Percentiles rank a stretch among this genome's conserved stretches.
Conservation (phyloP, 2,797 vertebrate genomes). For the Pseudotriccus pelzelni region DNA sequence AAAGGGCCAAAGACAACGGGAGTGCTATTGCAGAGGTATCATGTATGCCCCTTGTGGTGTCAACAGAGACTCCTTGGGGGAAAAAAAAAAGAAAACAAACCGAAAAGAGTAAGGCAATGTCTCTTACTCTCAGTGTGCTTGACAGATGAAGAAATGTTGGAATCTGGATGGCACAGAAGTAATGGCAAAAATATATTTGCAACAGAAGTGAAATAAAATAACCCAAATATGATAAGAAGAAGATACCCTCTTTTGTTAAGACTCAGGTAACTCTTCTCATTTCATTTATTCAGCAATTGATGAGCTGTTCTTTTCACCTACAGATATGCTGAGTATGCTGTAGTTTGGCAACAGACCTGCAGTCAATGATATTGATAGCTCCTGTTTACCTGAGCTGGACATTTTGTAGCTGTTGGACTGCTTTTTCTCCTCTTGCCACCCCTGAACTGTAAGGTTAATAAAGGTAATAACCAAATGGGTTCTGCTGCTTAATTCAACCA, state of each 20-base stretch:
- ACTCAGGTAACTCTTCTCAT: neutral
- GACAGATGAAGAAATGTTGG: neutral
- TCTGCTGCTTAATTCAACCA: neutral
- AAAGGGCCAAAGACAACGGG: neutral
- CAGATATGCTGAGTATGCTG: neutral
- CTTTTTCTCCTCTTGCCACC: neutral
- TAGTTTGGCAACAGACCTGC: neutral
- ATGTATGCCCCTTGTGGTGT: neutral
- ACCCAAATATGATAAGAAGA: accelerated
- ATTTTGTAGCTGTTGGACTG: neutral
- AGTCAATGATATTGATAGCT: neutral
- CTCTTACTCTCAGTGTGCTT: neutral
- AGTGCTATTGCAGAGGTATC: neutral
- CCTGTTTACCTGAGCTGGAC: neutral
- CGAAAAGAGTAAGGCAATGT: neutral
- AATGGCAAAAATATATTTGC: neutral
- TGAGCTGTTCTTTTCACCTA: neutral
- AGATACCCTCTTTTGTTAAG: neutral
- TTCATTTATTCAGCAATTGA: neutral
- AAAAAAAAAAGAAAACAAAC: no score
- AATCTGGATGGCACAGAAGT: neutral
- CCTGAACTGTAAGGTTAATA: neutral
- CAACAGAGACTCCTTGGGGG: neutral
- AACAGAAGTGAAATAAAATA: neutral
- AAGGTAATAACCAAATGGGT: neutral